phyloP scores from a whole-genome alignment of 2,888 invertebrate genomes.

The Ethmia dodecea region DNA sequence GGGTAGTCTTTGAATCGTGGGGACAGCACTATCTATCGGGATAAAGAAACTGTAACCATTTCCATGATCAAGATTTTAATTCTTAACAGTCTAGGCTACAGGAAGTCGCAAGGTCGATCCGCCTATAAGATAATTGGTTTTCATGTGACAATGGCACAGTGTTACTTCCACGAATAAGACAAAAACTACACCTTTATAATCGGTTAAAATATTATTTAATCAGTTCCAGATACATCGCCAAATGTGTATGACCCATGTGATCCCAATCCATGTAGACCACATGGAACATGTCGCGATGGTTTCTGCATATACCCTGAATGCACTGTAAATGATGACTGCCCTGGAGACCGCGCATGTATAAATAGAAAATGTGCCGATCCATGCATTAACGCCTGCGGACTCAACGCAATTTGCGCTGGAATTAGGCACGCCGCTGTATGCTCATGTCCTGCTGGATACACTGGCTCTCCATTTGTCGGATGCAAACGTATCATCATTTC shows the following conservation, averaged over 20 bases:
- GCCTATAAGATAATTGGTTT: no score
- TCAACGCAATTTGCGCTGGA: constrained; percentile 89
- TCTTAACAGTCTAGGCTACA: no score
- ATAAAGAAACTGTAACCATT: no score
- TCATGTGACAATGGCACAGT: no score
- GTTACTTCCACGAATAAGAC: no score
- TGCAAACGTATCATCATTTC: constrained; percentile 72
- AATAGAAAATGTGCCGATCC: constrained; percentile 91
- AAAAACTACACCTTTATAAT: no score
- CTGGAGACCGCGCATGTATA: constrained; percentile 88
- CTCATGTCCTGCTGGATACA: constrained; percentile 86
- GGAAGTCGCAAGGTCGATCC: no score
- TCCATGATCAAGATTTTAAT: no score
- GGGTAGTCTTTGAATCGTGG: no score
- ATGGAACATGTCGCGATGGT: constrained; percentile 81
- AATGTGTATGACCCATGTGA: constrained; percentile 79
- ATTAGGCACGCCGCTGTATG: constrained; percentile 86
- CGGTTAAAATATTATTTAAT: background rate
- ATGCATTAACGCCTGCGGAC: constrained; percentile 87
- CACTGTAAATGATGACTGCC: constrained; percentile 90
- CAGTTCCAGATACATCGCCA: constrained; percentile 39
- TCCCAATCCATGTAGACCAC: constrained; percentile 84
- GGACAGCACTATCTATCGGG: no score
- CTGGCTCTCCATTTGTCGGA: constrained; percentile 86
- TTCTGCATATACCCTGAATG: constrained; percentile 90